Evolutionary conservation across 2,113 vertebrate species (phyloP).

Genomic region (Nibea albiflora): DNA sequence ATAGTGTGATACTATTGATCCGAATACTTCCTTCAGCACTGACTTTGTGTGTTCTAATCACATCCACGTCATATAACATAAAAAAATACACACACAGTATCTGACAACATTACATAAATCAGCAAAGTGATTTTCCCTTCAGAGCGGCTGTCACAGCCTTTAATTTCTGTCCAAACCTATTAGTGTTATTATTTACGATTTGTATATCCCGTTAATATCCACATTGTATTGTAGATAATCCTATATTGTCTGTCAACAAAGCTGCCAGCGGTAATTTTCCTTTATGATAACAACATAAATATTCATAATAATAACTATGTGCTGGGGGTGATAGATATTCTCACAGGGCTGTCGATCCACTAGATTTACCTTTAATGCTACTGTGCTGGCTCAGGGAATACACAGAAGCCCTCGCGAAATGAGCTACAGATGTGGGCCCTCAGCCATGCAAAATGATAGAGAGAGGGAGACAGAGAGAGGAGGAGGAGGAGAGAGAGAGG

Average conservation of each 20-base stretch:
- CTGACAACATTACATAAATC: background rate
- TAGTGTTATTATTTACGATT: constrained; percentile 17
- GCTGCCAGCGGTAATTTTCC: constrained; percentile 32
- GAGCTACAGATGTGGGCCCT: constrained; percentile 79
- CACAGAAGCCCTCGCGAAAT: constrained; percentile 74
- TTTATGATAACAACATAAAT: constrained; percentile 49
- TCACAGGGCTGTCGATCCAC: constrained; percentile 51
- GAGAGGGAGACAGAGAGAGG: constrained; percentile 10
- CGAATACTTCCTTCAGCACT: background rate
- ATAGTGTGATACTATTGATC: background rate
- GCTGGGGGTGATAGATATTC: constrained; percentile 41
- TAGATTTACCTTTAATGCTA: constrained; percentile 78
- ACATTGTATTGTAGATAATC: constrained; percentile 27
- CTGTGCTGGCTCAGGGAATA: constrained; percentile 73
- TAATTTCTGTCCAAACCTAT: background rate
- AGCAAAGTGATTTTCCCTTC: constrained; percentile 14
- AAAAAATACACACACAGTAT: background rate
- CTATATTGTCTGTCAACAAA: constrained; percentile 37
- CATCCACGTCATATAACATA: background rate
- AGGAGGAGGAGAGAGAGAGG: background rate
- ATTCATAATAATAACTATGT: constrained; percentile 46
- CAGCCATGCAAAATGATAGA: constrained; percentile 61
- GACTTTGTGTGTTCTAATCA: background rate
- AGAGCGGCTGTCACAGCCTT: background rate
- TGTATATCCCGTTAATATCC: constrained; percentile 19